Base-by-base conservation (phyloP, 2,113 vertebrate genomes). In the Ariopsis seemanni region DNA sequence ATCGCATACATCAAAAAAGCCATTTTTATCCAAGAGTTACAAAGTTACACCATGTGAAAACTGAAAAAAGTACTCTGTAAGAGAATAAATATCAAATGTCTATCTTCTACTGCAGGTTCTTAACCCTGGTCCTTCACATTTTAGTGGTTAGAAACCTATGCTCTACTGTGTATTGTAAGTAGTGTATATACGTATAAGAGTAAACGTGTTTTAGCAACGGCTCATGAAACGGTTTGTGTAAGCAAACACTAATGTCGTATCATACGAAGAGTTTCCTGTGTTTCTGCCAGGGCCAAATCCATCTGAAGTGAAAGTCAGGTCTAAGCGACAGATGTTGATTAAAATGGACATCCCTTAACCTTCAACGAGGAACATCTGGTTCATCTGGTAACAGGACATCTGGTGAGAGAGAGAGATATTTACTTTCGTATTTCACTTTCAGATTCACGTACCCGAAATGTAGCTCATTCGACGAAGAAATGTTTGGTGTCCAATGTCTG, bases 271-370 rank as follows among this genome's bases (percentile, higher is more conserved):
- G 52, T 34, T 18, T 58, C 25, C 2, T 0, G 48, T 52, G 74
- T 48, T 42, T 27, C 25, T 8, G 55, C 48, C 27, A 55, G 30
- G 67, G 27, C 20, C 17, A 8, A 53, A 82, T 72, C 52, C 80
- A 2, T 60, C 53, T 58, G 22, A 48, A 7, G 18, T 75, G 79
- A 55, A 75, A 71, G 69, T 77, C 60, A 57, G 30, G 18, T 87
- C 74, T 60, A 52, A 60, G 48, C 60, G 63, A 55, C 30, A 67
- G 57, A 15, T 15, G 65, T 50, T 65, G 60, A 25, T 48, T 65
- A 72, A 77, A 58, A 11, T 69, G 27, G 82, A 94, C 93, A 89
- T 92, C 91, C 78, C 85, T 92, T 88, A 84, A 85, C 81, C 78
- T 85, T 91, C 89, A 84, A 79, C 77, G 75, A 85, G 81, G 72